Evolutionary conservation across 2,113 vertebrate species (phyloP).

Genomic region (Antechinus stuartii): DNA sequence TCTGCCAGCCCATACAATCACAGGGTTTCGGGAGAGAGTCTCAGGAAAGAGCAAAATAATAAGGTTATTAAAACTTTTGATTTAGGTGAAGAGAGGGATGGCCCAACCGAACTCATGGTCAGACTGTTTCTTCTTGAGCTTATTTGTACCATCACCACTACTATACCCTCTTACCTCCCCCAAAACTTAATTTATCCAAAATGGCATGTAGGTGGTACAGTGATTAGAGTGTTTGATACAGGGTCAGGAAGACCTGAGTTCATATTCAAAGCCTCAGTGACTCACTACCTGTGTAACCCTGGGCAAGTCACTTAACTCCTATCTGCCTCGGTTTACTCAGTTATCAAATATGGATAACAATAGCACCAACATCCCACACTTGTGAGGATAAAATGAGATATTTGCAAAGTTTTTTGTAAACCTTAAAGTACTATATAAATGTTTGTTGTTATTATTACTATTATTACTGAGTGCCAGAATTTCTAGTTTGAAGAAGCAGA

Average conservation of each 20-base stretch:
- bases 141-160: background rate
- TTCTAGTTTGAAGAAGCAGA: background rate
- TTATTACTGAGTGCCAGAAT: background rate
- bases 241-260: background rate
- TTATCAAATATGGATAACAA: background rate
- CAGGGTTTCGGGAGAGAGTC: background rate
- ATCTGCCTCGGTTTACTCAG: background rate
- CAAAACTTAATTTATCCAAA: background rate
- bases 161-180: background rate
- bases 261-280: background rate
- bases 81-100: rapidly evolving
- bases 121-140: background rate
- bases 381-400: background rate
- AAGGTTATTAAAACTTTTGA: background rate
- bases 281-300: background rate
- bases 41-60: background rate
- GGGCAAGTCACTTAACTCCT: background rate
- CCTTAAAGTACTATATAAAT: background rate
- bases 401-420: background rate
- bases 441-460: background rate
- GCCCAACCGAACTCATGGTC: background rate
- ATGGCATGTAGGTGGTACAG: background rate
- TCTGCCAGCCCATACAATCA: background rate
- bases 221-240: background rate
- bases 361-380: background rate